Evolutionary conservation across 2,888 invertebrate species (phyloP), one percentile per base, ranked within the genome.

Genomic region (Dendrolimus houi): DNA sequence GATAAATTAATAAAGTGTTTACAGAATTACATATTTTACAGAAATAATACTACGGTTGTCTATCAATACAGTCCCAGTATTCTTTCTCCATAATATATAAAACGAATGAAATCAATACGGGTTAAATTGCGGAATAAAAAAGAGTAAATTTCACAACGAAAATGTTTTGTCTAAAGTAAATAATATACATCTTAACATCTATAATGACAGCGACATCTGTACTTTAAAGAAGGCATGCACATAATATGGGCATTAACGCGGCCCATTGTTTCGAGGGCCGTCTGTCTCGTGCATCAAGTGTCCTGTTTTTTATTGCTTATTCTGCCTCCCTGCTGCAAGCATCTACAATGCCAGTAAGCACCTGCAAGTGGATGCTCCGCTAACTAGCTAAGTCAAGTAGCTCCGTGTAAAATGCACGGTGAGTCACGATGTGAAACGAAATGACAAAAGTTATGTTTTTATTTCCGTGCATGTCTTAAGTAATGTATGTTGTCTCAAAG

Each of bases 281-380:
- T 82, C 85, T 84, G 85, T 81, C 84, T 81, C 79, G 71, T 69
- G 74, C 80, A 80, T 83, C 82, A 82, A 85, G 85, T 77, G 77
- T 67, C 72, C 71, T 75, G 75, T 82, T 85, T 84, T 87, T 85
- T 85, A 81, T 82, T 77, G 74, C 79, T 81, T 80, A 67, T 81
- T 78, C 72, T 75, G 67, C 69, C 65, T 64, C 59, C 59, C 59
- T 58, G 60, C 57, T 42, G 58, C 54, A 56, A 10, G 47, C 47
- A 47, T 10, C 9, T 47, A 47, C 47, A 10, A 29, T 29, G 29
- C 0, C 6, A 29, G 29, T 29, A 29, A 29, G 29, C 29, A 29
- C 29, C 29, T 29, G 29, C 29, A 6, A 29, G 29, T 47, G 47
- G 47, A 47, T 47, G 47, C 47, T 47, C 29, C 12, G 47, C 47